Evolutionary conservation across 37 sponge, comb jelly and placozoan species (phyloP), one percentile per base, ranked within the genome.

Genomic region (Dysidea cf. avara): DNA sequence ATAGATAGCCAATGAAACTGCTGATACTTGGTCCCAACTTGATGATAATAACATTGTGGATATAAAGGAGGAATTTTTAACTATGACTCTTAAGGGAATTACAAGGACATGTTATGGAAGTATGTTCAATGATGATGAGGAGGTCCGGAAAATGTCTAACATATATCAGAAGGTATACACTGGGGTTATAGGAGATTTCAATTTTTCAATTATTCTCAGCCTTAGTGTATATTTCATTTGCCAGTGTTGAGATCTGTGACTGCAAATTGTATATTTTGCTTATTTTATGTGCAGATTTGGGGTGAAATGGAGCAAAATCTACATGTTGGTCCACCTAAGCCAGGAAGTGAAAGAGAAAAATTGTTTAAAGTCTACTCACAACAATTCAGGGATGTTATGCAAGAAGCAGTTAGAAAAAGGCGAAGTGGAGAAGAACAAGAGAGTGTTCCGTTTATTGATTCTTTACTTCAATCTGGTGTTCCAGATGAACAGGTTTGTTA

Each of bases 61-160:
- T 17, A 24, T 90, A 7, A n/a, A 25, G 28, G 59, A 74, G 53
- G 74, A 71, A 18, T 40, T 50, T 39, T 80, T 91, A 59, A 51
- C 84, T 22, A 72, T 91, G 69, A 79, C 92, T 21, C 86, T 91
- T 30, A 82, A 87, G 49, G 79, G 83, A 21, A 82, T 91, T 34
- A 31, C 56, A 43, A 63, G 76, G 6, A 70, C 75, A 1, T 81
- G 83, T 34, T 54, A 87, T 54, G 84, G 83, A 34, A 76, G 83
- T 30, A 51, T 74, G 12, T 82, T 87, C 59, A 56, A 76, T 38
- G n/a, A n/a, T n/a, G n/a, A n/a, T n/a, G n/a, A n/a, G n/a, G n/a
- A n/a, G n/a, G n/a, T n/a, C n/a, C n/a, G n/a, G n/a, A n/a, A n/a
- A n/a, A n/a, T n/a, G n/a, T n/a, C n/a, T n/a, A n/a, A n/a, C n/a